These are phyloP conservation scores for Lonchura striata DNA, from an alignment of 2,113 vertebrate genomes.

Conservation along the genomic window DNA sequence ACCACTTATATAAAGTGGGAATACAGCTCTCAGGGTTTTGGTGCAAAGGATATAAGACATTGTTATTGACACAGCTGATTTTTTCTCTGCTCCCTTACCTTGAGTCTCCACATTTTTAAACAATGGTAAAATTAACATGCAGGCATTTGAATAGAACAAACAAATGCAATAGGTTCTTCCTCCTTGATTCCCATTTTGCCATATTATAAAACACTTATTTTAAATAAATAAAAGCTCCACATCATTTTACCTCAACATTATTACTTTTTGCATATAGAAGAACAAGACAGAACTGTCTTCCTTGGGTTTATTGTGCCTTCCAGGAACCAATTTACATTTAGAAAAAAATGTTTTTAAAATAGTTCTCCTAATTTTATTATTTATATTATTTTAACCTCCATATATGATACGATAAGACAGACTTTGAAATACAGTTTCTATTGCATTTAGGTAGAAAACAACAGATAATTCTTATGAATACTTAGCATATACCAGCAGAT, in stretches of 20 bases:
- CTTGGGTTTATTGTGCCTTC: background rate
- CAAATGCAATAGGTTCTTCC: background rate
- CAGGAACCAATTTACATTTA: background rate
- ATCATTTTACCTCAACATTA: background rate
- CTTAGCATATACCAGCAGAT: background rate
- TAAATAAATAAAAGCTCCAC: background rate
- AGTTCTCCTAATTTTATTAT: background rate
- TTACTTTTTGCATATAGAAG: background rate
- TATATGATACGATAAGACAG: fast-evolving
- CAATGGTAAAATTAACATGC: background rate
- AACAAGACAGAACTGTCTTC: background rate
- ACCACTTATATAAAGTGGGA: background rate
- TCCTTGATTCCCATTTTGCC: background rate
- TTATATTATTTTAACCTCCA: background rate
- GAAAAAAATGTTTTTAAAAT: background rate
- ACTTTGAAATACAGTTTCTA: background rate
- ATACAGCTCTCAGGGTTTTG: background rate
- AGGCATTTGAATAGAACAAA: background rate
- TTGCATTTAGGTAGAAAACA: background rate
- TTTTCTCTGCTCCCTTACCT: background rate
- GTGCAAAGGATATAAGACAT: background rate
- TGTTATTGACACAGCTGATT: background rate
- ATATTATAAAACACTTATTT: background rate
- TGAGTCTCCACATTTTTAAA: background rate
- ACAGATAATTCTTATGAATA: background rate